phyloP scores from a whole-genome alignment of 2,888 invertebrate genomes.

The Drosophila conformis region DNA sequence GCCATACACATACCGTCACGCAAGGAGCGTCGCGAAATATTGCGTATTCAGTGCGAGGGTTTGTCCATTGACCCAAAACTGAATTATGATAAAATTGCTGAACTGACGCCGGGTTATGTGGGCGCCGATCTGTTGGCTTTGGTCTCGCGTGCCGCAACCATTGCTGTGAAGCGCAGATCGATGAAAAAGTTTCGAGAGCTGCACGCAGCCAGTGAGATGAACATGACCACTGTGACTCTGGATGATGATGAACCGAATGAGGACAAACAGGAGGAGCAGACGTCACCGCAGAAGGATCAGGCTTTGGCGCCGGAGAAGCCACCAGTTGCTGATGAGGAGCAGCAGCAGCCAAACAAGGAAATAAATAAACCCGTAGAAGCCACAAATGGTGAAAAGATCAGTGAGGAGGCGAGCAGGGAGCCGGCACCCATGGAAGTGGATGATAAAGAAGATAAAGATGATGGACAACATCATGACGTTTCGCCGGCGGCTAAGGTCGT shows the following conservation, averaged over 20 bases:
- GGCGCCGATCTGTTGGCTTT: constrained; percentile 96
- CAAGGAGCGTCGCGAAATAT: constrained; percentile 91
- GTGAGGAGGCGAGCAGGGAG: not conserved
- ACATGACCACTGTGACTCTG: constrained; percentile 83
- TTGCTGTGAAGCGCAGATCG: constrained; percentile 90
- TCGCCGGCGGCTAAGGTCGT: not conserved
- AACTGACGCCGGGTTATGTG: constrained; percentile 97
- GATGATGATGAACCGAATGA: constrained; percentile 78
- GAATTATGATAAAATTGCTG: constrained; percentile 90
- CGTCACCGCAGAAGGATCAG: not conserved
- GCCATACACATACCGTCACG: constrained; percentile 96
- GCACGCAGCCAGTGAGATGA: constrained; percentile 75
- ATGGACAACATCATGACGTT: not conserved
- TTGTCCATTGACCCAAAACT: constrained; percentile 90
- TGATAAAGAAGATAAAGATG: constrained; percentile 80
- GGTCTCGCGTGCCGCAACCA: constrained; percentile 94
- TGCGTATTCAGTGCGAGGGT: constrained; percentile 89
- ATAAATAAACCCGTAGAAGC: constrained; percentile 1
- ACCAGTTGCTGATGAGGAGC: constrained; percentile 4
- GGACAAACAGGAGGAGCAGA: constrained; percentile 31
- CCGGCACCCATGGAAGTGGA: constrained; percentile 79
- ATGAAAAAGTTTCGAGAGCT: constrained; percentile 81
- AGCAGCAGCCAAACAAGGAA: not conserved
- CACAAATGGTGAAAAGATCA: constrained; percentile 36
- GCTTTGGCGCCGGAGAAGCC: constrained; percentile 12